phyloP scores from a whole-genome alignment of 2,797 vertebrate species.

The Arremon aurantiirostris region DNA sequence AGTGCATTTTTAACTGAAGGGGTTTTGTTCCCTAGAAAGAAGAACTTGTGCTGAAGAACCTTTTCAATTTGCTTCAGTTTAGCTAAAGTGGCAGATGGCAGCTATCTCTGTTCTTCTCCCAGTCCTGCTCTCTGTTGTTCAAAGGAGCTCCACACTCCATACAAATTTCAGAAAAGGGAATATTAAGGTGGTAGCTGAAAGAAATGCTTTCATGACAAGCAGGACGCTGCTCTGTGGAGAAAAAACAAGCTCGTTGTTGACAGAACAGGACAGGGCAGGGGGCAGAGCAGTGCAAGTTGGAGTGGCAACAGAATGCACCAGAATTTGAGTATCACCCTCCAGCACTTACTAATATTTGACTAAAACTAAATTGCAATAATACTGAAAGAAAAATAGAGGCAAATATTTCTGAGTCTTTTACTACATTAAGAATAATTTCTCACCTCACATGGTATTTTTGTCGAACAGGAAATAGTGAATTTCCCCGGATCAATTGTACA shows the following conservation, averaged over 20 bases:
- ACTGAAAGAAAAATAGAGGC: not conserved
- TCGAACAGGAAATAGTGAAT: not conserved
- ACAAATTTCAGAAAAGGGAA: conserved; percentile 62
- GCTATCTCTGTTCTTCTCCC: conserved; percentile 53
- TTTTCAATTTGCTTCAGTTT: conserved; percentile 44
- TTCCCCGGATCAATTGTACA: not conserved
- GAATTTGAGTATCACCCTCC: not conserved
- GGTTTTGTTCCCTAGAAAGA: not conserved
- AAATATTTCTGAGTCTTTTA: not conserved
- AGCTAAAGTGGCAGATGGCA: conserved; percentile 63
- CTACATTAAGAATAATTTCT: not conserved
- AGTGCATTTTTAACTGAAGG: not conserved
- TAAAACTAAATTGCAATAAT: not conserved
- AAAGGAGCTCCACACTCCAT: conserved; percentile 47
- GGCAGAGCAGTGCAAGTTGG: not conserved
- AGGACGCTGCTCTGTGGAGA: conserved; percentile 39
- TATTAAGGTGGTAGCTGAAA: conserved; percentile 64
- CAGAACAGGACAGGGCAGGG: not conserved
- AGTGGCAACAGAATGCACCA: conserved; percentile 3
- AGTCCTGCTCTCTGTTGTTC: conserved; percentile 39
- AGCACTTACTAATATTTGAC: not conserved
- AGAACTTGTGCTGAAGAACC: conserved; percentile 34
- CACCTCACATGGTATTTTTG: not conserved
- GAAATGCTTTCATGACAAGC: conserved; percentile 64
- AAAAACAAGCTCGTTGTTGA: conserved; percentile 46